phyloP scores from a whole-genome alignment of 1,140 invertebrate genomes.

The Drosophila pallidifrons region DNA sequence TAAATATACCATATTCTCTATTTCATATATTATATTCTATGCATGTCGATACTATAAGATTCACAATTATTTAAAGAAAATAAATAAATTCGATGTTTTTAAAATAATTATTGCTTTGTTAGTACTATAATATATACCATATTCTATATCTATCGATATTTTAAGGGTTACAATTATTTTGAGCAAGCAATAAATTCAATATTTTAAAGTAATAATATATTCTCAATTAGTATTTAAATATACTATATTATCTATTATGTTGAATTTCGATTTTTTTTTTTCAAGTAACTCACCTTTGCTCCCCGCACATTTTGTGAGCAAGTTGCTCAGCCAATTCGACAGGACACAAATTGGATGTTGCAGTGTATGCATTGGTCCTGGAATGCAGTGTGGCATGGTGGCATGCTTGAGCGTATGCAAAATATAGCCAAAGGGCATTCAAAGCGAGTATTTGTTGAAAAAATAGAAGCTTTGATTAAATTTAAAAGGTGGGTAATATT shows the following conservation, averaged over 20 bases:
- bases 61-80: too few species aligned
- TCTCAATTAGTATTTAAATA: too few species aligned
- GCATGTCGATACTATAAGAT: too few species aligned
- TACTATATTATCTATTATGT: not conserved
- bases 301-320: not conserved
- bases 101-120: too few species aligned
- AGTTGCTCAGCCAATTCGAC: not conserved
- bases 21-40: too few species aligned
- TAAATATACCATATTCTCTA: too few species aligned
- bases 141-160: too few species aligned
- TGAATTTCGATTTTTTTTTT: not conserved
- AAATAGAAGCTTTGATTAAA: slow-evolving; percentile 73
- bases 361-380: slow-evolving; percentile 1
- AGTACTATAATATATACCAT: too few species aligned
- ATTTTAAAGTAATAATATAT: too few species aligned
- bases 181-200: too few species aligned
- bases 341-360: not conserved
- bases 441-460: slow-evolving; percentile 56
- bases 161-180: too few species aligned
- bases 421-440: slow-evolving; percentile 64
- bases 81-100: too few species aligned
- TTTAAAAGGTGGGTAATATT: slow-evolving; percentile 77
- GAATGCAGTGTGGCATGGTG: slow-evolving; percentile 11
- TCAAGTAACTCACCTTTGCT: not conserved
- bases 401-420: slow-evolving; percentile 35